These are phyloP conservation scores for Minunthozetes semirufus DNA, from an alignment of 2,888 invertebrate species.

Conservation along the genomic window DNA sequence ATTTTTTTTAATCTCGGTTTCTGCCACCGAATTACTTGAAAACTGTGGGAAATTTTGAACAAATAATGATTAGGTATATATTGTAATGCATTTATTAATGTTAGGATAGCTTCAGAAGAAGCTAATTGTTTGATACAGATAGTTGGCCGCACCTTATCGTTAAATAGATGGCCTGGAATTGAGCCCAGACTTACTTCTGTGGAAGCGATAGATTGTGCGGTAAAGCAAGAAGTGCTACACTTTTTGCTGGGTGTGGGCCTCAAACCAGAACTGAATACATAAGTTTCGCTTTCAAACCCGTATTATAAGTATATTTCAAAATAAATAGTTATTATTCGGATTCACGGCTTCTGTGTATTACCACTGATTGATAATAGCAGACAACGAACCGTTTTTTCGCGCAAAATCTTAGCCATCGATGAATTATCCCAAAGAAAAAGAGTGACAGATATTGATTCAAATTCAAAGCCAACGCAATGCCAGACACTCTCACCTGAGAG, in stretches of 20 bases:
- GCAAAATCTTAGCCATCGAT: not conserved
- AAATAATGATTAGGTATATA: constrained; percentile 17
- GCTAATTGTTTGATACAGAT: constrained; percentile 32
- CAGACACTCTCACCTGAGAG: not conserved
- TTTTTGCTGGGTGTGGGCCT: constrained; percentile 19
- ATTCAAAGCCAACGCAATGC: too few relatives aligned
- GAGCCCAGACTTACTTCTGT: not conserved
- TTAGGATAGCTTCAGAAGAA: not conserved
- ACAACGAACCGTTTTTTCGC: not conserved
- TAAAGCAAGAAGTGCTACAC: constrained; percentile 13
- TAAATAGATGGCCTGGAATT: not conserved
- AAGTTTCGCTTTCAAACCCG: not conserved
- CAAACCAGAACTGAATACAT: constrained; percentile 20
- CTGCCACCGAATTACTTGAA: constrained; percentile 24
- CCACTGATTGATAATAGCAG: not conserved
- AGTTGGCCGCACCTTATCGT: constrained; percentile 20
- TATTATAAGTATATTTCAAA: not conserved
- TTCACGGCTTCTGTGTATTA: constrained; percentile 23
- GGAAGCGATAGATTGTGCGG: not conserved
- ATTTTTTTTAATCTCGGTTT: not conserved
- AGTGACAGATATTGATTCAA: not conserved
- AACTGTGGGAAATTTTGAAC: constrained; percentile 21
- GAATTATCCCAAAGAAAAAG: not conserved
- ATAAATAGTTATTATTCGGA: not conserved
- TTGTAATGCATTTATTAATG: constrained; percentile 19